A percentile compares a stretch with the other conserved stretches of the same genome.
Evolutionary conservation across 2,888 invertebrate species (phyloP).

Genomic region (Sesamia inferens): DNA sequence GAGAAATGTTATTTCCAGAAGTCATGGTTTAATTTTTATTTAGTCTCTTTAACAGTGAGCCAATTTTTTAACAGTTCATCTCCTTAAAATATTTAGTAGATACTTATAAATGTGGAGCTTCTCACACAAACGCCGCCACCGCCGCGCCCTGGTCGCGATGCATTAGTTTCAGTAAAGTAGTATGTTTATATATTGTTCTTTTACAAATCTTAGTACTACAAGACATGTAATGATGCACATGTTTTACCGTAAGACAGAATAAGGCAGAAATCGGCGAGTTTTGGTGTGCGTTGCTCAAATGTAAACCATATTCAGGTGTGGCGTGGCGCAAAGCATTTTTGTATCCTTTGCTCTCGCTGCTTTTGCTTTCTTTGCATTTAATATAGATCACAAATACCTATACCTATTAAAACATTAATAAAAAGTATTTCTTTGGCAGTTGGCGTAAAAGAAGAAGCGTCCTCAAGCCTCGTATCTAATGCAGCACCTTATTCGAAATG

Average conservation of each 20-base stretch:
- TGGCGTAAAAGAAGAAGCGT: constrained; percentile 84
- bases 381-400: not conserved
- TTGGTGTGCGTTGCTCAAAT: not conserved
- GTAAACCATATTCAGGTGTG: not conserved
- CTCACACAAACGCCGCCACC: too few relatives aligned
- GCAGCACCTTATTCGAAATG: constrained; percentile 85
- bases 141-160: too few relatives aligned
- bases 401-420: constrained; percentile 14
- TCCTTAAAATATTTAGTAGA: constrained; percentile 44
- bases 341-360: not conserved
- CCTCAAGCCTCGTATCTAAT: constrained; percentile 79
- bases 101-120: too few relatives aligned
- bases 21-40: constrained; percentile 1
- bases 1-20: too few relatives aligned
- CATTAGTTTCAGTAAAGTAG: not conserved
- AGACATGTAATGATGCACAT: too few relatives aligned
- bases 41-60: not conserved
- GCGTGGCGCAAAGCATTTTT: not conserved
- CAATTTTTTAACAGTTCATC: constrained; percentile 23
- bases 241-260: too few relatives aligned
- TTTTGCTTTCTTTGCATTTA: not conserved
- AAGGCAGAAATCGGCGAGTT: too few relatives aligned
- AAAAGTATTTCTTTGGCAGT: constrained; percentile 69
- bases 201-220: too few relatives aligned
- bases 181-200: not conserved